Conservation (phyloP, 2,888 invertebrate genomes). For the Dinocampus coccinellae region DNA sequence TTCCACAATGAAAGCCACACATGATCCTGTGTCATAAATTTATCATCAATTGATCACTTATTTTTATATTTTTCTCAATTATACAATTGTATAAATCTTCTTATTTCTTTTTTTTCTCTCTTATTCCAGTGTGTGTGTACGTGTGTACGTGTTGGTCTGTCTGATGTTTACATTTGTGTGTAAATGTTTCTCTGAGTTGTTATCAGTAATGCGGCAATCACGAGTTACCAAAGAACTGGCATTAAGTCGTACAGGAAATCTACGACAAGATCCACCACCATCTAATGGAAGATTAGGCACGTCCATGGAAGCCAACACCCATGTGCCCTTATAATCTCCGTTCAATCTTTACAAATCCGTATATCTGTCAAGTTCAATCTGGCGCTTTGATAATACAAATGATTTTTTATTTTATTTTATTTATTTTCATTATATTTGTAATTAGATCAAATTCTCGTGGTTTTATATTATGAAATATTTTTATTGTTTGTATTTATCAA, state of each 20-base stretch:
- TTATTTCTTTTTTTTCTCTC: no score
- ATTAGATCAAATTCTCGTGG: no score
- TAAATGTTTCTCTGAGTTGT: not conserved
- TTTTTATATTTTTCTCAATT: not conserved
- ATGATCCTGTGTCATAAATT: conserved; percentile 3
- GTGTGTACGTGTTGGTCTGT: no score
- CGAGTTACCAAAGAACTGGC: conserved; percentile 14
- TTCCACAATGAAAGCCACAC: conserved; percentile 39
- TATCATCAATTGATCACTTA: not conserved
- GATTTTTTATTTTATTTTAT: no score
- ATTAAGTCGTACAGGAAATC: conserved; percentile 49
- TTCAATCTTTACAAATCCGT: conserved; percentile 33
- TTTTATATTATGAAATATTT: not conserved
- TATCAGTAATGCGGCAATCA: conserved; percentile 30
- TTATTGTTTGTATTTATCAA: conserved; percentile 5
- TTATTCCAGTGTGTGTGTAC: no score
- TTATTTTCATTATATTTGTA: no score
- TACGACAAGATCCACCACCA: conserved; percentile 43
- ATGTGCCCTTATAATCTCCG: conserved; percentile 47
- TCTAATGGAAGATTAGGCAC: conserved; percentile 52
- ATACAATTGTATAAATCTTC: not conserved
- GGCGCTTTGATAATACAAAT: not conserved
- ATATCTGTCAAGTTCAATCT: conserved; percentile 1
- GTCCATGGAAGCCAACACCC: conserved; percentile 42
- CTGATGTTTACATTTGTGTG: no score